phyloP scores from a whole-genome alignment of 2,113 vertebrate species.

The Burhinus bistriatus region DNA sequence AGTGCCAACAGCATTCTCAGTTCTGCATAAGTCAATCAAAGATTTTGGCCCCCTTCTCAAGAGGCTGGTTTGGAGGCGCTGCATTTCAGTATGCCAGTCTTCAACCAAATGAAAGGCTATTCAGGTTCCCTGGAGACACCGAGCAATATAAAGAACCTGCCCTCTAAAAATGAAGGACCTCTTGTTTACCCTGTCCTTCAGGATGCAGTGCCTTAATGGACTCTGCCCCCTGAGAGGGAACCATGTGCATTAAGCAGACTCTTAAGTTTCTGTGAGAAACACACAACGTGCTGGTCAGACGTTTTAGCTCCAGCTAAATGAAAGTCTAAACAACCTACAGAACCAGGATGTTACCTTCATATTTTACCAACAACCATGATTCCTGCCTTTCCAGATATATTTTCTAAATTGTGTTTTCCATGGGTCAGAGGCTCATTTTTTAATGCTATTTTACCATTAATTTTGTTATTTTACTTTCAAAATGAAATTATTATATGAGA shows the following conservation, averaged over 20 bases:
- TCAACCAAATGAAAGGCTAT: neutral
- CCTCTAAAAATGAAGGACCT: conserved; percentile 10
- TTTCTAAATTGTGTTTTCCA: neutral
- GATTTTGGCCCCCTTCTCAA: neutral
- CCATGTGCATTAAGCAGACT: neutral
- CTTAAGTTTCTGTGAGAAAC: conserved; percentile 37
- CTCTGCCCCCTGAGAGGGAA: neutral
- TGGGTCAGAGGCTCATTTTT: neutral
- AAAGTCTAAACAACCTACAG: neutral
- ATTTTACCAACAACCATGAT: neutral
- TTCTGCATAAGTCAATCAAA: neutral
- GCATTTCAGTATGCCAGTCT: neutral
- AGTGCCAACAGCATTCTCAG: neutral
- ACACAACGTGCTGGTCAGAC: neutral
- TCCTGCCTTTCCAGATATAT: neutral
- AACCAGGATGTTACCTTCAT: neutral
- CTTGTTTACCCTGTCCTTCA: conserved; percentile 4
- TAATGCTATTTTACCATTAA: neutral
- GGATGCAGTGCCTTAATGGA: neutral
- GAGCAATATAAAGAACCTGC: neutral
- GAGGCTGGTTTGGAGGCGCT: neutral
- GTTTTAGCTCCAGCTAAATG: neutral
- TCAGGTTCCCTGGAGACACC: neutral
- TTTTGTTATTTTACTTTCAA: neutral
- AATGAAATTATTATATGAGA: neutral